phyloP scores from a whole-genome alignment of 2,113 vertebrate genomes.

The Colaptes auratus region DNA sequence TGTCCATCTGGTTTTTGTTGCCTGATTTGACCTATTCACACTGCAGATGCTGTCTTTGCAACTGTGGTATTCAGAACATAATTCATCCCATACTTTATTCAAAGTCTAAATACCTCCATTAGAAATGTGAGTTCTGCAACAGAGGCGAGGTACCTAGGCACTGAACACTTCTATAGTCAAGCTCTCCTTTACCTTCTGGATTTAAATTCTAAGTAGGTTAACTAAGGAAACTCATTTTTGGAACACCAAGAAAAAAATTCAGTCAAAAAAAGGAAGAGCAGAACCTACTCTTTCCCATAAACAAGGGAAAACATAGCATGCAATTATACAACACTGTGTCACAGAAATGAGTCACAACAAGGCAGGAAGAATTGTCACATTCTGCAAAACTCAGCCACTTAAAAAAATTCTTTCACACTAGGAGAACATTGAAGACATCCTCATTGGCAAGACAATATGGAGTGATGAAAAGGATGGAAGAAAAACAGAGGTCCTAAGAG shows the following conservation, averaged over 20 bases:
- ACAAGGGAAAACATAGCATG: not conserved
- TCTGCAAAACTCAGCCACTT: not conserved
- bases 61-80: not conserved
- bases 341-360: not conserved
- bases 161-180: not conserved
- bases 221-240: not conserved
- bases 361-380: not conserved
- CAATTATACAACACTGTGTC: not conserved
- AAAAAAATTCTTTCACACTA: not conserved
- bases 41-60: not conserved
- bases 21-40: not conserved
- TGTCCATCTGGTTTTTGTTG: not conserved
- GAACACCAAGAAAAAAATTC: not conserved
- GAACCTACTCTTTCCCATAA: not conserved
- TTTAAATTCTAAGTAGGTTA: slow-evolving; percentile 25
- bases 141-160: not conserved
- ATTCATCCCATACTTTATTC: not conserved
- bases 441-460: not conserved
- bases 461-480: not conserved
- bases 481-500: not conserved
- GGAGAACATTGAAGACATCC: not conserved
- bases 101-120: not conserved
- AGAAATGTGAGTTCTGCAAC: not conserved
- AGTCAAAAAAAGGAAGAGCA: not conserved
- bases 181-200: not conserved